Evolutionary conservation across 1,140 invertebrate genomes (phyloP), one percentile per base, ranked within the genome.

Genomic region (Drosophila lini): DNA sequence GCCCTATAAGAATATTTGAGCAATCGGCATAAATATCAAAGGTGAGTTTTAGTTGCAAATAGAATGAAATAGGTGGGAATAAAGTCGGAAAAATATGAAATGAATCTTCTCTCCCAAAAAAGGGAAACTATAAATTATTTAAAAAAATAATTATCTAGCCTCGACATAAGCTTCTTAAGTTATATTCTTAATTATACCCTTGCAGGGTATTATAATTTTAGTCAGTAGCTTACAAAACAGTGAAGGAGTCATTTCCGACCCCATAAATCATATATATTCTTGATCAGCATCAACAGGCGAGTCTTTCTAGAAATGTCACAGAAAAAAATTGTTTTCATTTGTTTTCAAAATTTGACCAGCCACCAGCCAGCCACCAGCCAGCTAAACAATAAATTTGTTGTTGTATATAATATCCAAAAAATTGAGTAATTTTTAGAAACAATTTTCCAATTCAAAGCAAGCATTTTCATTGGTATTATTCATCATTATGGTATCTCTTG

Each of bases 1-100:
- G 71, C 71, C 74, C 22, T 25, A 57, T 22, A 75, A 76, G 28
- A 44, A 42, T 31, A 48, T 44, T 50, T 48, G 42, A 38, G 55
- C 10, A 47, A 52, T 57, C 19, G n/a, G 28, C 32, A 16, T 1
- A 16, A 16, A 28, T 19, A 28, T 28, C 22, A 9, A 42, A 1
- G 8, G 19, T 5, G 1, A n/a, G 13, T n/a, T 40, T 19, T 6
- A n/a, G 16, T 22, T 22, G 7, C 22, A 9, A 22, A 4, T 1
- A 19, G 1, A 19, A 10, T 8, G 0, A 15, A 53, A 10, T 4
- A 15, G 25, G 4, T 31, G 1, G 5, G 5, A 2, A 53, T 15
- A 13, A 31, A 6, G 4, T 48, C 6, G 9, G 1, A 0, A 16
- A 7, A 28, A n/a, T 5, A n/a, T 19, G 19, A 19, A 19, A 19